phyloP scores from a whole-genome alignment of 2,797 vertebrate genomes.

The Xiphophorus birchmanni region DNA sequence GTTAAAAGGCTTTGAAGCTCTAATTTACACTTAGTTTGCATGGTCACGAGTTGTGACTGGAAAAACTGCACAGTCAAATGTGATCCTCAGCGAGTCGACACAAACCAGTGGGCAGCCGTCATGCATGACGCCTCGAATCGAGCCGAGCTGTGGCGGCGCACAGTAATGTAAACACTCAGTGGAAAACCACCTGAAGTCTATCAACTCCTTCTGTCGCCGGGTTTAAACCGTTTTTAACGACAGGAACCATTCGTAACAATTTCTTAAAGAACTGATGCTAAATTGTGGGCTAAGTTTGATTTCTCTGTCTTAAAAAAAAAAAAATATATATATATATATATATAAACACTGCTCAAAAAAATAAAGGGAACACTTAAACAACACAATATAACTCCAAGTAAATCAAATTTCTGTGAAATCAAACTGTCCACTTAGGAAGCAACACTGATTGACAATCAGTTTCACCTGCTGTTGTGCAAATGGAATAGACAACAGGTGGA shows the following conservation, averaged over 20 bases:
- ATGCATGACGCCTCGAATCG: conserved; percentile 46
- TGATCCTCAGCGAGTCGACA: conserved; percentile 37
- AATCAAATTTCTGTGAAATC: no score
- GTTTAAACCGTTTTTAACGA: not conserved
- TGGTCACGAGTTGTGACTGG: conserved; percentile 40
- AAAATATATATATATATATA: no score
- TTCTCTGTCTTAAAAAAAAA: not conserved
- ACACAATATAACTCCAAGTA: no score
- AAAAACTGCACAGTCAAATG: conserved; percentile 54
- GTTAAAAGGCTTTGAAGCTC: not conserved
- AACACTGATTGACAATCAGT: no score
- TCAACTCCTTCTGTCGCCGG: not conserved
- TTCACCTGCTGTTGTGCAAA: no score
- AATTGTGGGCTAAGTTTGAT: not conserved
- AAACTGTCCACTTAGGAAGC: no score
- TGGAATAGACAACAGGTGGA: no score
- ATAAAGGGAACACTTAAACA: no score
- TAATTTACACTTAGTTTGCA: conserved; percentile 45
- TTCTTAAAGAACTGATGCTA: not conserved
- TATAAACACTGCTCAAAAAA: no score
- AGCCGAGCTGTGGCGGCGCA: conserved; percentile 16
- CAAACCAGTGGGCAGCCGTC: conserved; percentile 37
- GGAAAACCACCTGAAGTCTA: conserved; percentile 43
- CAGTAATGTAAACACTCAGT: conserved; percentile 44
- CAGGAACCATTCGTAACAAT: not conserved